These are phyloP conservation scores for Mimas tiliae DNA, from an alignment of 2,888 invertebrate species.

Conservation along the genomic window DNA sequence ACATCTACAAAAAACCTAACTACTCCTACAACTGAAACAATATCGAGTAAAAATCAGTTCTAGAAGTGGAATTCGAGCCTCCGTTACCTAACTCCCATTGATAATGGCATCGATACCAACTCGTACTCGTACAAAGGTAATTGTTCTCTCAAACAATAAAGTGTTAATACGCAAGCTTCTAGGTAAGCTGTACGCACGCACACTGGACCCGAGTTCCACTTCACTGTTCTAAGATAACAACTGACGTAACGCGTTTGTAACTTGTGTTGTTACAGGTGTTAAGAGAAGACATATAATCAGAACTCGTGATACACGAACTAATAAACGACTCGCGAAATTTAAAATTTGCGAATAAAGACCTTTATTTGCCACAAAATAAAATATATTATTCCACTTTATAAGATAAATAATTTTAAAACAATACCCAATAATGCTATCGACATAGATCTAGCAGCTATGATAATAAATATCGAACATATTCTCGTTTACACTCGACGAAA, in stretches of 20 bases:
- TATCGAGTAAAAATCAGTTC: constrained; percentile 63
- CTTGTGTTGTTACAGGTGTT: constrained; percentile 37
- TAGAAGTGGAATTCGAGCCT: constrained; percentile 68
- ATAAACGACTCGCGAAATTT: too few species aligned
- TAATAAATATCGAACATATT: too few species aligned
- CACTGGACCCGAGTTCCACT: constrained; percentile 43
- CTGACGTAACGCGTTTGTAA: constrained; percentile 33
- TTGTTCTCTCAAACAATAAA: constrained; percentile 83
- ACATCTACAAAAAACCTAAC: constrained; percentile 28
- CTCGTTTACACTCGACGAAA: too few species aligned
- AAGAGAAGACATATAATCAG: constrained; percentile 9
- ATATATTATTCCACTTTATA: too few species aligned
- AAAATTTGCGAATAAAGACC: too few species aligned
- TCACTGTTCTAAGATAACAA: constrained; percentile 57
- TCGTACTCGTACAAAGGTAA: constrained; percentile 74
- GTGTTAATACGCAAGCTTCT: constrained; percentile 78
- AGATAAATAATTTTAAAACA: too few species aligned
- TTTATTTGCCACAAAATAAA: too few species aligned
- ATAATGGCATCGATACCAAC: constrained; percentile 73
- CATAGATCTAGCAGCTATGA: too few species aligned
- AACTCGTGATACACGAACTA: too few species aligned
- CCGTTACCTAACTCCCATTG: constrained; percentile 74
- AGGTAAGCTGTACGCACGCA: constrained; percentile 68
- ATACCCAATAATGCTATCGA: too few species aligned
- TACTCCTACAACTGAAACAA: constrained; percentile 50